Evolutionary conservation across 2,113 vertebrate species (phyloP).

Genomic region (Cyphomyrus discorhynchus): DNA sequence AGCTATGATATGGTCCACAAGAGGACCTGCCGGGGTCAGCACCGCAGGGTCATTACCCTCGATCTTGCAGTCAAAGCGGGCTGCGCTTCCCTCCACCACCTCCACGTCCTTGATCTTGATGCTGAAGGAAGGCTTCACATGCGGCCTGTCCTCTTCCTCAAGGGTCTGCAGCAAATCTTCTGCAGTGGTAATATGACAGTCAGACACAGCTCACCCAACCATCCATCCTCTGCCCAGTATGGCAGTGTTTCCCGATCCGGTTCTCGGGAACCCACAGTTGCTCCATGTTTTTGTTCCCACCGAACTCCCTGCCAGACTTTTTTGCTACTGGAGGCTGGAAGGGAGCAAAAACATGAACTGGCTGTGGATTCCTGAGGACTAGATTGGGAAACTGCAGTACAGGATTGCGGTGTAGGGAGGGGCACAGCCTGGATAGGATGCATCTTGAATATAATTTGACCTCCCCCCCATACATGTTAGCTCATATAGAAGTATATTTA

Average conservation of each 20-base stretch:
- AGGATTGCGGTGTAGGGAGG: neutral
- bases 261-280: neutral
- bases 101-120: conserved; percentile 83
- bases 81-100: conserved; percentile 94
- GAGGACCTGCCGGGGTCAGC: neutral
- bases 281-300: neutral
- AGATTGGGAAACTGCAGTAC: neutral
- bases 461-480: neutral
- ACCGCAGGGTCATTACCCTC: conserved; percentile 67
- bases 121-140: conserved; percentile 81
- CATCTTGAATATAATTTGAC: neutral
- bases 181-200: conserved; percentile 34
- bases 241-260: neutral
- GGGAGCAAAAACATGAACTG: neutral
- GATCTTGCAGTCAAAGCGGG: conserved; percentile 97
- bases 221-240: neutral
- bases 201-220: neutral
- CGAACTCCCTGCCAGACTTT: neutral
- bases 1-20: neutral
- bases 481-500: neutral
- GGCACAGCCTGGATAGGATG: neutral
- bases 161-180: conserved; percentile 82
- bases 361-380: neutral
- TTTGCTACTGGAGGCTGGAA: neutral
- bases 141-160: conserved; percentile 73